phyloP scores from a whole-genome alignment of 2,888 invertebrate species.

The Watsonalla cultraria region DNA sequence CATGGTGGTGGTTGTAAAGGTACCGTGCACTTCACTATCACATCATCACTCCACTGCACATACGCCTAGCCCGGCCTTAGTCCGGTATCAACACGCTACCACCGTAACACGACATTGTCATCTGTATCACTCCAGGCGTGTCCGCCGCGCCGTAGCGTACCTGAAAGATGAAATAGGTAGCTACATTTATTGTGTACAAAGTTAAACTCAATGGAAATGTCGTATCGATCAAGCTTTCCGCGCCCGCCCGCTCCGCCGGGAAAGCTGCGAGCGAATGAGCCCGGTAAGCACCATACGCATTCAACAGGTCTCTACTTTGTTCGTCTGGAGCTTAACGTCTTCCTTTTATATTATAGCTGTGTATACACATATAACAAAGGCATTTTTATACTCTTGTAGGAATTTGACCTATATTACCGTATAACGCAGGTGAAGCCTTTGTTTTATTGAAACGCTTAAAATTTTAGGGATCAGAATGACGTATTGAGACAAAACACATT shows the following conservation, averaged over 20 bases:
- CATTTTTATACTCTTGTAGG: not conserved
- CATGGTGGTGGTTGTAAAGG: slow-evolving; percentile 79
- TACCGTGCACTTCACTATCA: slow-evolving; percentile 40
- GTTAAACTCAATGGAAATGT: no score
- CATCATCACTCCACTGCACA: slow-evolving; percentile 43
- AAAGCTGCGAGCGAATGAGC: slow-evolving; percentile 46
- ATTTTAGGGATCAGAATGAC: not conserved
- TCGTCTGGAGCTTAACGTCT: slow-evolving; percentile 27
- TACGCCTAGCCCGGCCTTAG: slow-evolving; percentile 32
- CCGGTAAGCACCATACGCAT: slow-evolving; percentile 29
- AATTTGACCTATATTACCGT: not conserved
- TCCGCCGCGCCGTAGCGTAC: slow-evolving; percentile 17
- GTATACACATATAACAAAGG: not conserved
- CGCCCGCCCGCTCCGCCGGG: slow-evolving; percentile 37
- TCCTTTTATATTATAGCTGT: slow-evolving; percentile 27
- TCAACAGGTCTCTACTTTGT: slow-evolving; percentile 58
- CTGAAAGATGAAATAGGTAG: slow-evolving; percentile 30
- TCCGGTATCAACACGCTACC: slow-evolving; percentile 62
- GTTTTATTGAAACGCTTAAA: not conserved
- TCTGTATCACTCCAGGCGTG: slow-evolving; percentile 20
- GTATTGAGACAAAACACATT: not conserved
- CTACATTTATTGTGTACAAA: not conserved
- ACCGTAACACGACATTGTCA: slow-evolving; percentile 61
- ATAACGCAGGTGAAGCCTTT: not conserved
- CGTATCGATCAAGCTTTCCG: slow-evolving; percentile 20